Conservation (phyloP, 2,113 vertebrate species). For the Oxyruncus cristatus region DNA sequence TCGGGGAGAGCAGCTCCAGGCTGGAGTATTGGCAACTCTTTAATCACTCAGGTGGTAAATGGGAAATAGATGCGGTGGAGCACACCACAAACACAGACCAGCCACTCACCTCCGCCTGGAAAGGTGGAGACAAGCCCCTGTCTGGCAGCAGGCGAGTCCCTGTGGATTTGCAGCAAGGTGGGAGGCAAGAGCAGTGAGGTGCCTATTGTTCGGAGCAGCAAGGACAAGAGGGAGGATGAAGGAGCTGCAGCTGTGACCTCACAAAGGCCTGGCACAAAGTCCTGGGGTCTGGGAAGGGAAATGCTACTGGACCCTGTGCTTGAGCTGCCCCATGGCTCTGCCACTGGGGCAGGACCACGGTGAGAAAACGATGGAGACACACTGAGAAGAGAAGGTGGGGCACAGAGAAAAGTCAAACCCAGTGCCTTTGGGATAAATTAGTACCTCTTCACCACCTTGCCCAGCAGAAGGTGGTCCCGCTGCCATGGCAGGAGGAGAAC, state of each 20-base stretch:
- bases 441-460: background rate
- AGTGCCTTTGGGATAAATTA: background rate
- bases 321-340: background rate
- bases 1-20: background rate
- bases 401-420: background rate
- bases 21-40: background rate
- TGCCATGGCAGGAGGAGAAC: background rate
- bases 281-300: background rate
- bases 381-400: background rate
- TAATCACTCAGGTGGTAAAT: background rate
- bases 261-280: background rate
- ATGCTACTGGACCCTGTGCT: background rate
- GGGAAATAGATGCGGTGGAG: background rate
- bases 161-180: background rate
- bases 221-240: background rate
- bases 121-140: background rate
- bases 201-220: background rate
- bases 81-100: background rate
- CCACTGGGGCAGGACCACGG: fast-evolving
- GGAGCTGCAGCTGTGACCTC: background rate
- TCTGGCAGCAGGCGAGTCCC: background rate
- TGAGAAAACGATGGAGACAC: background rate
- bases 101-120: background rate
- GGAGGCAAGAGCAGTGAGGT: background rate
- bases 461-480: background rate